Base-by-base conservation (phyloP, 2,797 vertebrate species). In the Acrossocheilus wenchowensis region DNA sequence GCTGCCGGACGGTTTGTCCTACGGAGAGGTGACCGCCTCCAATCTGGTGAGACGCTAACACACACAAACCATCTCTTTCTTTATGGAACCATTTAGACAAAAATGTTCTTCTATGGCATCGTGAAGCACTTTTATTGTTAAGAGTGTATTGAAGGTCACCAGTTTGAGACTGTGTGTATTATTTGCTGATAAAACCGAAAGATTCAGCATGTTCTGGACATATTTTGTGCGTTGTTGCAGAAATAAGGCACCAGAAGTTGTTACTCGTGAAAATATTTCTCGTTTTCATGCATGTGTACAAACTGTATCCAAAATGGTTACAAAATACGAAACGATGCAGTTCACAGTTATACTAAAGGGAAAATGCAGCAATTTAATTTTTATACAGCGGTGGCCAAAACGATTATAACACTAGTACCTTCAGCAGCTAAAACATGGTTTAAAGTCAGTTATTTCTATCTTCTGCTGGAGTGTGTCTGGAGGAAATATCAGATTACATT, bases 1-100 rank as follows among this genome's bases (percentile, higher is more conserved):
- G 86, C 96, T 97, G 90, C 97, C 98, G 0, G 94, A 96, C 0
- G 98, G 98, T 23, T 92, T 99, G 86, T 93, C 96, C 0, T 98
- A 96, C 90, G 96, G 95, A 0, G 98, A 99, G 90, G 98, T 97
- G 91, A 97, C 98, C 0, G 97, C 97, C 0, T 97, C 97, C 87
- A 97, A 95, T 91, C 93, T 99, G 96, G 98, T 99, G 91, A 97
- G 69, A 26, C 6, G 39, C 7, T 48, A 60, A 52, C 30, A 30
- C 45, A 81, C n/a, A 19, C 79, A 15, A 36, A 54, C 54, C 39
- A 30, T 30, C 30, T 30, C 30, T 30, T 30, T 30, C 30, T 30
- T 30, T 30, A 30, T 30, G 30, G 30, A 30, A 30, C 30, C 30
- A 30, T 30, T 30, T 30, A 30, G 30, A 30, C 1, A 30, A 30